These are phyloP conservation scores for Molorchus minor DNA, from an alignment of 2,888 invertebrate genomes.

Conservation along the genomic window DNA sequence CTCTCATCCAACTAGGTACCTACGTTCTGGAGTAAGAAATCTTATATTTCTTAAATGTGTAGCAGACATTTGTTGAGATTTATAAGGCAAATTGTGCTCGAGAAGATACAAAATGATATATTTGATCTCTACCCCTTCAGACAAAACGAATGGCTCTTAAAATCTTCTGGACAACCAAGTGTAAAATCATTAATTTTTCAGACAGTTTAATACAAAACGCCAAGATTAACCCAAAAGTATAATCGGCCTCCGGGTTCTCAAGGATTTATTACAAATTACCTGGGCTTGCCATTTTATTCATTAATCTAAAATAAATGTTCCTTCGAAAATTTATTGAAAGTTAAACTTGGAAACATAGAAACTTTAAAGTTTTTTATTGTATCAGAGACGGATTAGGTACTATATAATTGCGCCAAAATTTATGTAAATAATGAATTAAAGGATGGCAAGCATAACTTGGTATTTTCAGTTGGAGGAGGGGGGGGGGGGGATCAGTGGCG, in stretches of 20 bases:
- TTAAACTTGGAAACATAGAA: too few relatives aligned
- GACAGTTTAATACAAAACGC: conserved; percentile 30
- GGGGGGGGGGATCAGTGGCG: too few relatives aligned
- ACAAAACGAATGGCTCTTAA: conserved; percentile 32
- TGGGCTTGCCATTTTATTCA: conserved; percentile 18
- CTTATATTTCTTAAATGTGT: conserved; percentile 28
- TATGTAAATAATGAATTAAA: too few relatives aligned
- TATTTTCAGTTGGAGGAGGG: too few relatives aligned
- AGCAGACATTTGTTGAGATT: conserved; percentile 34
- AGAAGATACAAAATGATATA: conserved; percentile 35
- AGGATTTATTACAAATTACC: conserved; percentile 22
- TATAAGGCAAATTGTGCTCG: conserved; percentile 32
- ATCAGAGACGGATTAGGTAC: too few relatives aligned
- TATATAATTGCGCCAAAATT: too few relatives aligned
- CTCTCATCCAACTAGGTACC: too few relatives aligned
- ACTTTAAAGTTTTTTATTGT: too few relatives aligned
- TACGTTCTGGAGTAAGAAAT: conserved; percentile 10
- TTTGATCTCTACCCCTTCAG: conserved; percentile 29
- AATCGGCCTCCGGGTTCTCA: conserved; percentile 4
- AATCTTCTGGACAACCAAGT: conserved; percentile 25
- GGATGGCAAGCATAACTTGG: too few relatives aligned
- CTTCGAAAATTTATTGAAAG: too few relatives aligned
- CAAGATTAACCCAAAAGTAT: conserved; percentile 18
- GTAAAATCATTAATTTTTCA: conserved; percentile 36
- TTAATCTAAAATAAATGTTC: conserved; percentile 20